phyloP scores from a whole-genome alignment of 1,140 invertebrate genomes.

The Araneus ventricosus region DNA sequence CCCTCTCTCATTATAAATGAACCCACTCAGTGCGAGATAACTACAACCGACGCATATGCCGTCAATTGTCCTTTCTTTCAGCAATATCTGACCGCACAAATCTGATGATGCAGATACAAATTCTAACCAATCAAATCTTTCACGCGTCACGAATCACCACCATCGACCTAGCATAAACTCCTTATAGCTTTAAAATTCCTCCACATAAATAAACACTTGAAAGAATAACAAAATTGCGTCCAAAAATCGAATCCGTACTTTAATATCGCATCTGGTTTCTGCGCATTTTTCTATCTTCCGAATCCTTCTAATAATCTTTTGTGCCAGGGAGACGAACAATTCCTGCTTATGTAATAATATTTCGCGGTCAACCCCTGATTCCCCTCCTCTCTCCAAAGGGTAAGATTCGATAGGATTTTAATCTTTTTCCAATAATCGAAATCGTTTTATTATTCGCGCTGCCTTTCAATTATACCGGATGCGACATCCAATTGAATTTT shows the following conservation, averaged over 20 bases:
- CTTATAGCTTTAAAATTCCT: too few species aligned
- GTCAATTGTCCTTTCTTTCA: too few species aligned
- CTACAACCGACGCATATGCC: too few species aligned
- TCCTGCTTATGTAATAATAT: too few species aligned
- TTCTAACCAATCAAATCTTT: too few species aligned
- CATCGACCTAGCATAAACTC: too few species aligned
- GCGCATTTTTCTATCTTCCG: background rate
- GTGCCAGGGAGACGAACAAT: background rate
- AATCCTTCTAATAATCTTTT: background rate
- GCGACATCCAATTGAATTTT: background rate
- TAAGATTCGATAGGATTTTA: background rate
- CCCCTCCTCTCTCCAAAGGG: background rate
- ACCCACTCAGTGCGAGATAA: too few species aligned
- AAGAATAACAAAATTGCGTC: background rate
- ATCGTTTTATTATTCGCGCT: slow-evolving; percentile 4
- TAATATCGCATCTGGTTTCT: background rate
- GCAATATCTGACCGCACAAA: too few species aligned
- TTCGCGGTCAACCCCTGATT: too few species aligned
- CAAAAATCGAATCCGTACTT: background rate
- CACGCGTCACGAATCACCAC: too few species aligned
- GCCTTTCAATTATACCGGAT: slow-evolving; percentile 7
- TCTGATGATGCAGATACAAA: too few species aligned
- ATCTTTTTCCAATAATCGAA: slow-evolving; percentile 27
- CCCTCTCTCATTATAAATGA: too few species aligned
- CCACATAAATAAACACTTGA: background rate